A percentile compares a stretch with the other conserved stretches of the same genome.
phyloP scores from a whole-genome alignment of 2,888 invertebrate genomes.

The Cylindroiulus punctatus region DNA sequence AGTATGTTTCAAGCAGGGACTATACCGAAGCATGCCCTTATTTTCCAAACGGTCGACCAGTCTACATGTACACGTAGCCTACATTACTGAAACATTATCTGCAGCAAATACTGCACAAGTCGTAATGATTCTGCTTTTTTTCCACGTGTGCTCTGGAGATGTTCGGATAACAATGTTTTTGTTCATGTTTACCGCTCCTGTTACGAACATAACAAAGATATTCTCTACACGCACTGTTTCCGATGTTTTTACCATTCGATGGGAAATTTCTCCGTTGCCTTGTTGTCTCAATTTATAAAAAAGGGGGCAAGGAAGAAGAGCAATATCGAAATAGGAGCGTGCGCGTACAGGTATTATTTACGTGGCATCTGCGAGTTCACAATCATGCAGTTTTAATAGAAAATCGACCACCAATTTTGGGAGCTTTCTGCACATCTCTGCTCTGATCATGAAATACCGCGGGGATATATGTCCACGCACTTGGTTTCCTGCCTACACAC shows the following conservation, averaged over 20 bases:
- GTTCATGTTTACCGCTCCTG: background rate
- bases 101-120: too few relatives aligned
- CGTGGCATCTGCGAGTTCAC: constrained; percentile 27
- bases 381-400: constrained; percentile 44
- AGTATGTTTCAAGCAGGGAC: too few relatives aligned
- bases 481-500: background rate
- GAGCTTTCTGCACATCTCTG: background rate
- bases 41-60: too few relatives aligned
- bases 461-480: background rate
- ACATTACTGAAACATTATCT: too few relatives aligned
- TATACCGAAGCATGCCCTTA: too few relatives aligned
- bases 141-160: too few relatives aligned
- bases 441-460: background rate
- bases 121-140: too few relatives aligned
- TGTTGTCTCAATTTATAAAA: background rate
- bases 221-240: background rate
- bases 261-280: background rate
- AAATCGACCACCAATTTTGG: constrained; percentile 35
- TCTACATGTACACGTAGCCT: too few relatives aligned
- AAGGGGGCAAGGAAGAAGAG: background rate
- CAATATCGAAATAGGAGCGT: background rate
- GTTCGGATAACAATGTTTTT: background rate
- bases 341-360: background rate
- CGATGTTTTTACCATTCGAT: background rate
- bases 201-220: background rate